A percentile compares a stretch with the other conserved stretches of the same genome.
Conservation (phyloP, 2,888 invertebrate species). For the Euplagia quadripunctaria region DNA sequence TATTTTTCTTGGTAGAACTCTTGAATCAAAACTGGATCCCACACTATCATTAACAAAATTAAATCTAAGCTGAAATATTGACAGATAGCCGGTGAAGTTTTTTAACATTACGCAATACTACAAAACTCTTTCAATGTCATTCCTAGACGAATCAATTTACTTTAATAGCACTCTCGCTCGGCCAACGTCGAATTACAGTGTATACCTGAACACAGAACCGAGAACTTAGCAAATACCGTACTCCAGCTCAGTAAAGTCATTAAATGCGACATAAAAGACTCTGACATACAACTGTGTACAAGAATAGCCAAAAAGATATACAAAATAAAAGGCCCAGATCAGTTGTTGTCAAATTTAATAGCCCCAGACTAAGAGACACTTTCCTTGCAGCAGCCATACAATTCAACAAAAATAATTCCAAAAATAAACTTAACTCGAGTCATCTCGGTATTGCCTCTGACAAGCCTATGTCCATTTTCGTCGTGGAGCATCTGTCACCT, state of each 20-base stretch:
- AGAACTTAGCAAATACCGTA: constrained; percentile 35
- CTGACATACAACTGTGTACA: constrained; percentile 36
- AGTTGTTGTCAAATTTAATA: constrained; percentile 39
- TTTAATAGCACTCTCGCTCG: too few relatives aligned
- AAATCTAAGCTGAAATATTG: too few relatives aligned
- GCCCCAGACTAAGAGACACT: constrained; percentile 15
- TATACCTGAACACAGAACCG: constrained; percentile 41
- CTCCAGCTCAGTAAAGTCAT: constrained; percentile 35
- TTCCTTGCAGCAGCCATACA: constrained; percentile 4
- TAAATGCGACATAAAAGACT: constrained; percentile 26
- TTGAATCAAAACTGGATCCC: too few relatives aligned
- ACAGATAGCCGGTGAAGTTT: too few relatives aligned
- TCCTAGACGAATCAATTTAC: too few relatives aligned
- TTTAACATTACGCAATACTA: neutral
- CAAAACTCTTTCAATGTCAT: neutral
- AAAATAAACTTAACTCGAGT: neutral
- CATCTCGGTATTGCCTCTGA: neutral
- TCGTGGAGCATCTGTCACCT: constrained; percentile 1
- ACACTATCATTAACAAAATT: too few relatives aligned
- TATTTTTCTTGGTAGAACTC: too few relatives aligned
- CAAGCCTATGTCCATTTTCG: neutral
- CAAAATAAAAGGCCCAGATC: constrained; percentile 31
- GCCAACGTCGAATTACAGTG: constrained; percentile 36
- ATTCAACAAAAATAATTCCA: neutral
- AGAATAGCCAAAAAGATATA: constrained; percentile 35